Base-by-base conservation (phyloP, 2,888 invertebrate species). In the Platycnemis pennipes region DNA sequence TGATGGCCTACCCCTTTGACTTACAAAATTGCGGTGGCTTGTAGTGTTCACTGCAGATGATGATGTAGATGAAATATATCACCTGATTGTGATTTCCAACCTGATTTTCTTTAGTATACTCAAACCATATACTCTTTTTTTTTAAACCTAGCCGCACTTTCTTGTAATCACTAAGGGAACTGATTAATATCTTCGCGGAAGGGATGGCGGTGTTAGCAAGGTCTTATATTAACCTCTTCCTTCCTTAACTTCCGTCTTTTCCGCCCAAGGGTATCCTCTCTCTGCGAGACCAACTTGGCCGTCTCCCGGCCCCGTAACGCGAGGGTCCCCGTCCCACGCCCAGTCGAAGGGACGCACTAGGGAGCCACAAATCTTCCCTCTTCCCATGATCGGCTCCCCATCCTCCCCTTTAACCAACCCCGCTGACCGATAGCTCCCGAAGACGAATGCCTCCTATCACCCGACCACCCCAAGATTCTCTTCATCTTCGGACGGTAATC, bases 311-410 rank as follows among this genome's bases (percentile, higher is more conserved):
- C 8, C 42, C 19, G 42, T n/a, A 11, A n/a, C 31, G 88, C 1
- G 88, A n/a, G 88, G 13, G 26, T 19, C 19, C 77, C 11, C 77
- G 3, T 26, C 77, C 37, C 37, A 37, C 31, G 37, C 49, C 44
- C 16, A 1, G n/a, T 31, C 16, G 46, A 49, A 31, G 49, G n/a
- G 91, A 44, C 42, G 37, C 26, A 19, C n/a, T n/a, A 19, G 3
- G 91, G 63, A 63, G 37, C 63, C 91, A 91, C 91, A 91, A 91
- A 91, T 91, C 91, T 91, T 63, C 11, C 89, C 44, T 26, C 63
- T 26, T 91, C 42, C n/a, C 91, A 26, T 63, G 63, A 91, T 91
- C 45, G 44, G 16, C 37, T 69, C 63, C 13, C 22, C 56, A n/a
- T 31, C 89, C 89, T 89, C 37, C 91, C 91, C 37, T 26, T 42